Conservation (phyloP, 2,797 vertebrate species). For the Allobates femoralis region DNA sequence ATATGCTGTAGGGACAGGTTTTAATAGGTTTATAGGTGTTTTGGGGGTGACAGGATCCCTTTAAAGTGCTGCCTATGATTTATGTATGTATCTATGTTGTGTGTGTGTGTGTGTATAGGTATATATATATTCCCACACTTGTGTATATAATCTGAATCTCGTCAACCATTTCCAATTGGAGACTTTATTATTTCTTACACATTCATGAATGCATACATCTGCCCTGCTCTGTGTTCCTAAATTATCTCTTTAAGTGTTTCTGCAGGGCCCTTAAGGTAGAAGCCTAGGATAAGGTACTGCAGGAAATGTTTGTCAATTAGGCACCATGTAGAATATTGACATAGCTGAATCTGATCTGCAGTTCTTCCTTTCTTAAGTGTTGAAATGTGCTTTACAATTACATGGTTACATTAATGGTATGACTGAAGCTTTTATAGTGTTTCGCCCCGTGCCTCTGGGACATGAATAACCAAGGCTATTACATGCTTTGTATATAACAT, state of each 20-base stretch:
- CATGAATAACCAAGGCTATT: conserved; percentile 80
- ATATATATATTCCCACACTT: no score
- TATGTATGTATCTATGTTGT: no score
- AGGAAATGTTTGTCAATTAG: conserved; percentile 75
- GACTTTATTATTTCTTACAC: background rate
- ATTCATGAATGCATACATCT: background rate
- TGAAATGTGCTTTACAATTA: conserved; percentile 77
- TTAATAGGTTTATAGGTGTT: no score
- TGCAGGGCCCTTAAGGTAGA: conserved; percentile 15
- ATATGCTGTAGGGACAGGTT: no score
- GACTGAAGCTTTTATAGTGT: conserved; percentile 82
- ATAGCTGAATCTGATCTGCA: conserved; percentile 68
- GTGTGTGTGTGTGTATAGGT: no score
- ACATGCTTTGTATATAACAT: conserved; percentile 81
- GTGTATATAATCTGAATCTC: no score
- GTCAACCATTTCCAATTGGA: background rate
- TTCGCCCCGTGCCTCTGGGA: conserved; percentile 79
- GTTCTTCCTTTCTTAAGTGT: conserved; percentile 73
- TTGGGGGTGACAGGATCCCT: no score
- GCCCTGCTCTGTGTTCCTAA: conserved; percentile 19
- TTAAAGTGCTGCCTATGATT: no score
- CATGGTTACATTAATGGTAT: conserved; percentile 80
- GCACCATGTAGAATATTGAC: conserved; percentile 77
- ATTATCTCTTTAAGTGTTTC: conserved; percentile 22
- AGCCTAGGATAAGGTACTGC: conserved; percentile 16